phyloP scores from a whole-genome alignment of 2,888 invertebrate genomes.

The Galeopsomyia nigrocyanea region DNA sequence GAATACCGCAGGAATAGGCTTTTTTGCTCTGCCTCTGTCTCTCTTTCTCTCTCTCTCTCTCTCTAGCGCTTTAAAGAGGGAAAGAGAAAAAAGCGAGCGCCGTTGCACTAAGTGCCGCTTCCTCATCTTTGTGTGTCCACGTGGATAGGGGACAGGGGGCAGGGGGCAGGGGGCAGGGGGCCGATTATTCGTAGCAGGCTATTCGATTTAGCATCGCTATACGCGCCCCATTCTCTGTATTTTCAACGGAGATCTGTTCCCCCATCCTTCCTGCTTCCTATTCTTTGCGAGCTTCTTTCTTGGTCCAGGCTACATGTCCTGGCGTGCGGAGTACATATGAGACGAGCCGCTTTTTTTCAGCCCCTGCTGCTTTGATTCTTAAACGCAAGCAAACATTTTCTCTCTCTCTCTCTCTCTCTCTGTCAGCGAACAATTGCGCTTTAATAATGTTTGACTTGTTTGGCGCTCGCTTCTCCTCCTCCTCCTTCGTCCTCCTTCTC shows the following conservation, averaged over 20 bases:
- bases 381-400: constrained; percentile 31
- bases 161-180: too few relatives aligned
- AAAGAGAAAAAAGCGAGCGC: background rate
- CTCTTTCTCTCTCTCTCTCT: constrained; percentile 8
- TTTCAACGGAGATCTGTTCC: constrained; percentile 26
- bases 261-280: constrained; percentile 37
- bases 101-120: background rate
- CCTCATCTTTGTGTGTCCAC: constrained; percentile 5
- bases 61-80: background rate
- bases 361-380: constrained; percentile 16
- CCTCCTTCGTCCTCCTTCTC: background rate
- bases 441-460: constrained; percentile 48
- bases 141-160: background rate
- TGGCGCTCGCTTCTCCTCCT: constrained; percentile 10
- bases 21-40: background rate
- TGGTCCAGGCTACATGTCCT: background rate
- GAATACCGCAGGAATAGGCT: constrained; percentile 7
- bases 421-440: constrained; percentile 30
- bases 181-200: constrained; percentile 25
- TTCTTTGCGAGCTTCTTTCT: constrained; percentile 37
- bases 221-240: background rate
- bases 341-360: background rate
- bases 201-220: constrained; percentile 34
- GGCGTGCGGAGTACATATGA: constrained; percentile 10
- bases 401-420: constrained; percentile 1